Conservation (phyloP, 2,888 invertebrate genomes). For the Thecophora atra region DNA sequence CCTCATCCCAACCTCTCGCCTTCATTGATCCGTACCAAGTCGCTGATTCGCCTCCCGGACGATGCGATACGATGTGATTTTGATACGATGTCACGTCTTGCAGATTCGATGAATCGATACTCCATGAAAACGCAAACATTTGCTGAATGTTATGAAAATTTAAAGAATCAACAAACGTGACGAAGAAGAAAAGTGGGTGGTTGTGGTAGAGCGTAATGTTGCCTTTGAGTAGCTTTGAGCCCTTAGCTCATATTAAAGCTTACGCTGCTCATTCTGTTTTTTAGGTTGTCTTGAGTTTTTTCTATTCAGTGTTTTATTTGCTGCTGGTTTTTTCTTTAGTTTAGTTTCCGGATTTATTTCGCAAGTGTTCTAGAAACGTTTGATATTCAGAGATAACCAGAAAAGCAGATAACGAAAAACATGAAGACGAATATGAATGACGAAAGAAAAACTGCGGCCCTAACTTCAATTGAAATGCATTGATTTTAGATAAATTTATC, state of each 20-base stretch:
- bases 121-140: slow-evolving; percentile 33
- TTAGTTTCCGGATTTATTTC: slow-evolving; percentile 22
- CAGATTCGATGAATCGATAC: slow-evolving; percentile 23
- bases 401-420: neutral
- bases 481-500: too few species aligned
- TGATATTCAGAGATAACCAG: neutral
- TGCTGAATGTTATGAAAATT: slow-evolving; percentile 32
- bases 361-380: neutral
- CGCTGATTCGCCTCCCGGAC: slow-evolving; percentile 18
- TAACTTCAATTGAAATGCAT: neutral
- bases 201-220: neutral
- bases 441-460: slow-evolving; percentile 18
- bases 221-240: neutral
- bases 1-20: neutral
- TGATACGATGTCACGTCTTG: slow-evolving; percentile 34
- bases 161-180: slow-evolving; percentile 33
- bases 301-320: neutral
- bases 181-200: neutral
- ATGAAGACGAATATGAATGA: neutral
- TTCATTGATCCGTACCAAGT: neutral
- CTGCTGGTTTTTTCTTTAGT: slow-evolving; percentile 7
- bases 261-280: neutral
- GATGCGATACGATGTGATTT: slow-evolving; percentile 17
- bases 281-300: neutral
- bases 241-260: neutral